Base-by-base conservation (phyloP, 2,113 vertebrate genomes). In the Hemibagrus wyckioides region DNA sequence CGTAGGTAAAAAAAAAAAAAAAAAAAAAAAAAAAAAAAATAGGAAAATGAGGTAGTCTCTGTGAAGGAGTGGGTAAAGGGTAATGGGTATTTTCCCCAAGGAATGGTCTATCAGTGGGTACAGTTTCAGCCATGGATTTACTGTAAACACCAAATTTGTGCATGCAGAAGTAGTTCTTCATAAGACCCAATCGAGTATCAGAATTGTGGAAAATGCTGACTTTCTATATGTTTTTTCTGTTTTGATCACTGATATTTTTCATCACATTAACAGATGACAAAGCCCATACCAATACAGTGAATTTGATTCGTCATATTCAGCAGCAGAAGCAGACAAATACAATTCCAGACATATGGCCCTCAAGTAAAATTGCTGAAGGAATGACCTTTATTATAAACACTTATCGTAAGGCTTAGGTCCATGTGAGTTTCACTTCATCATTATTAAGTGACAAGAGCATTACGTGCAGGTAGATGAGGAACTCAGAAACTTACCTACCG, bases 111-210 rank as follows among this genome's bases (percentile, higher is more conserved):
- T 76, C 44, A 83, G 17, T 23, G 82, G 23, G 36, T 30, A 54
- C 39, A 23, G 56, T 54, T 50, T 83, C 80, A 87, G 44, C 44
- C 61, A 33, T 19, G 79, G 56, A 67, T 85, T 65, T 21, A 30
- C 21, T n/a, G 44, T 13, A 73, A 75, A 75, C 30, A 13, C 11
- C 44, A 17, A 17, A 69, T n/a, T 17, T 21, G 80, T 50, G 48
- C 56, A 65, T 25, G 44, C 33, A 48, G 44, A 7, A 30, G 44
- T 52, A 36, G 17, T 57, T 9, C 54, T 25, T 69, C 11, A 52
- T 50, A 17, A 52, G 44, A 17, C n/a, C 48, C 44, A 5, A 19
- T 19, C n/a, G 3, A 30, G 30, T 14, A 67, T 5, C n/a, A 33
- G 15, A 33, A 67, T n/a, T 67, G 11, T n/a, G 28, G 63, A 67